Percentiles rank a stretch among this genome's conserved stretches.
Evolutionary conservation across 2,888 invertebrate species (phyloP).

Genomic region (Chrysolina haemoptera): DNA sequence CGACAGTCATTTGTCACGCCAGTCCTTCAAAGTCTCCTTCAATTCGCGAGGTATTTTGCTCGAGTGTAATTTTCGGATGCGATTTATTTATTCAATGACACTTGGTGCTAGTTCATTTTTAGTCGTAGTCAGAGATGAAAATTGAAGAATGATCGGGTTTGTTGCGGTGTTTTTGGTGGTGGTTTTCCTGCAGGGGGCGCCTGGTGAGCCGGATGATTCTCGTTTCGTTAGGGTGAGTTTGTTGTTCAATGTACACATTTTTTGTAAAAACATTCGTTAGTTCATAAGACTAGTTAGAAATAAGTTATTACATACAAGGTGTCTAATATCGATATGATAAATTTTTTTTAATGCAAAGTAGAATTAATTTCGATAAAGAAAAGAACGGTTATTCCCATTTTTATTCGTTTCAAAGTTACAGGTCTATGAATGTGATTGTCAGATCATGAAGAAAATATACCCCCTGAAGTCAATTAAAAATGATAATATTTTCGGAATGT

Average conservation of each 20-base stretch:
- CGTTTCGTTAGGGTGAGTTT: slow-evolving; percentile 21
- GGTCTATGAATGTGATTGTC: too few relatives aligned
- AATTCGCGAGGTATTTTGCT: slow-evolving; percentile 51
- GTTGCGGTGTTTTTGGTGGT: not conserved
- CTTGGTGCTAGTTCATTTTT: not conserved
- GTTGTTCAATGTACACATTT: not conserved
- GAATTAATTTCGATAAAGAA: too few relatives aligned
- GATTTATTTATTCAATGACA: not conserved
- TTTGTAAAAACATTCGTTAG: too few relatives aligned
- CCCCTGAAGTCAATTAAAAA: too few relatives aligned
- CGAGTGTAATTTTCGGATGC: slow-evolving; percentile 33
- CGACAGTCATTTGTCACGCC: slow-evolving; percentile 68
- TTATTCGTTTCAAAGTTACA: too few relatives aligned
- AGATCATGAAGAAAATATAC: too few relatives aligned
- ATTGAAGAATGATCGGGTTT: not conserved
- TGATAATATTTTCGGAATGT: too few relatives aligned
- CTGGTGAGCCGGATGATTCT: slow-evolving; percentile 2
- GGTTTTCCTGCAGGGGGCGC: slow-evolving; percentile 13
- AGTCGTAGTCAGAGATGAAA: not conserved
- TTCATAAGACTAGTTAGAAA: too few relatives aligned
- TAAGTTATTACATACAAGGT: too few relatives aligned
- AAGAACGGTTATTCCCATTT: too few relatives aligned
- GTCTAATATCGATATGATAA: too few relatives aligned
- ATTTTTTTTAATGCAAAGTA: too few relatives aligned
- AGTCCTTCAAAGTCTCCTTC: slow-evolving; percentile 63